phyloP scores from a whole-genome alignment of 2,797 vertebrate species.

The Coregonus sp. region DNA sequence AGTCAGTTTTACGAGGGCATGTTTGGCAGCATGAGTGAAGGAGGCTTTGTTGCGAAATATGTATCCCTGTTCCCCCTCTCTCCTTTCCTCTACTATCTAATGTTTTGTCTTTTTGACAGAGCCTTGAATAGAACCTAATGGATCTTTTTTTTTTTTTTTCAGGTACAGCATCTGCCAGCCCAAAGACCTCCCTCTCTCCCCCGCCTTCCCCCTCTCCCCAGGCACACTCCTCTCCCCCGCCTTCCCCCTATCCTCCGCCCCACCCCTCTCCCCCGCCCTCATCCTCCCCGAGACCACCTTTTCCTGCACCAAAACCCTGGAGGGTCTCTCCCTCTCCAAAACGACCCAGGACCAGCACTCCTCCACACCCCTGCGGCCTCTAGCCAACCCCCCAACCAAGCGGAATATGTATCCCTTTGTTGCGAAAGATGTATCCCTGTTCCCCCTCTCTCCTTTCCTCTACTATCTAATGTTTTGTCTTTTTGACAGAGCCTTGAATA shows the following conservation, averaged over 20 bases:
- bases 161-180: conserved; percentile 72
- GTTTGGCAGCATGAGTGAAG: no score
- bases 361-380: conserved; percentile 52
- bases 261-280: conserved; percentile 65
- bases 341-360: conserved; percentile 51
- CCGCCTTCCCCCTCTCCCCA: no score
- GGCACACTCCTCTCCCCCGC: conserved; percentile 29
- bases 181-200: conserved; percentile 4
- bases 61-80: background rate
- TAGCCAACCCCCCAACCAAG: conserved; percentile 75
- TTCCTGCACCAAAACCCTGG: conserved; percentile 68
- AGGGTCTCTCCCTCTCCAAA: conserved; percentile 76
- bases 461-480: background rate
- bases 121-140: background rate
- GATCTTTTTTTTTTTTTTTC: background rate
- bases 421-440: background rate
- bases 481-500: background rate
- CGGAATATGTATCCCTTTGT: conserved; percentile 62
- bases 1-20: no score
- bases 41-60: no score
- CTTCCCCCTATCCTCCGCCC: conserved; percentile 33
- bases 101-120: background rate
- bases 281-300: conserved; percentile 42
- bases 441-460: background rate
- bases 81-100: background rate